Evolutionary conservation across 1,140 invertebrate genomes (phyloP).

Genomic region (Trichonephila clavipes): DNA sequence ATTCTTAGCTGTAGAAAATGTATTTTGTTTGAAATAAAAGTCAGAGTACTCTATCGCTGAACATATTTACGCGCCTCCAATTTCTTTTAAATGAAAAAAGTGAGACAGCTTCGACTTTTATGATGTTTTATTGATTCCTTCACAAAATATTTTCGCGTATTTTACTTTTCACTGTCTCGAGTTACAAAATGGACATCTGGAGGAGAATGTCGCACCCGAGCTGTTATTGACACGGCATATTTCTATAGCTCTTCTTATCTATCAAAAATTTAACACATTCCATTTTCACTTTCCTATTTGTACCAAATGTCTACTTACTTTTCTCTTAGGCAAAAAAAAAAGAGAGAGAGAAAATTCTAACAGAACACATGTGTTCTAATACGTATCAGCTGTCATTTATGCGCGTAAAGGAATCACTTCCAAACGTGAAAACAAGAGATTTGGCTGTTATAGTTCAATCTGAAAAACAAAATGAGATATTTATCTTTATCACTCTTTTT

Average conservation of each 20-base stretch:
- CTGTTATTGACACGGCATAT: not conserved
- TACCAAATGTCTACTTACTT: not conserved
- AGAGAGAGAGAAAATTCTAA: not conserved
- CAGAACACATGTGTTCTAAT: not conserved
- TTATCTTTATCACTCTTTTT: too few relatives aligned
- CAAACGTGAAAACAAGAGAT: not conserved
- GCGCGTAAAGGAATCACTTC: not conserved
- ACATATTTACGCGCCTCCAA: not conserved
- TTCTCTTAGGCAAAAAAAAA: not conserved
- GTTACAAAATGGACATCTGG: not conserved
- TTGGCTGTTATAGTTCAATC: too few relatives aligned
- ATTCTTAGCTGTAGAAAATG: not conserved
- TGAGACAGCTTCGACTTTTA: slow-evolving; percentile 4
- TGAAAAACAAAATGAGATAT: too few relatives aligned
- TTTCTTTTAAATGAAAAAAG: not conserved
- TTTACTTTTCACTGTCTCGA: not conserved
- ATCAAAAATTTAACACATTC: slow-evolving; percentile 35
- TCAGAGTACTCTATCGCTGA: not conserved
- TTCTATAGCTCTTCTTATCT: not conserved
- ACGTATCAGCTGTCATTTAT: not conserved
- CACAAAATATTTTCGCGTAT: not conserved
- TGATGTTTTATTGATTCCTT: not conserved
- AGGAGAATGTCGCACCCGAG: not conserved
- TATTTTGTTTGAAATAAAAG: not conserved
- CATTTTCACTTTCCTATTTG: slow-evolving; percentile 2